phyloP scores from a whole-genome alignment of 2,797 vertebrate species.

The Philypnodon macrostomus region DNA sequence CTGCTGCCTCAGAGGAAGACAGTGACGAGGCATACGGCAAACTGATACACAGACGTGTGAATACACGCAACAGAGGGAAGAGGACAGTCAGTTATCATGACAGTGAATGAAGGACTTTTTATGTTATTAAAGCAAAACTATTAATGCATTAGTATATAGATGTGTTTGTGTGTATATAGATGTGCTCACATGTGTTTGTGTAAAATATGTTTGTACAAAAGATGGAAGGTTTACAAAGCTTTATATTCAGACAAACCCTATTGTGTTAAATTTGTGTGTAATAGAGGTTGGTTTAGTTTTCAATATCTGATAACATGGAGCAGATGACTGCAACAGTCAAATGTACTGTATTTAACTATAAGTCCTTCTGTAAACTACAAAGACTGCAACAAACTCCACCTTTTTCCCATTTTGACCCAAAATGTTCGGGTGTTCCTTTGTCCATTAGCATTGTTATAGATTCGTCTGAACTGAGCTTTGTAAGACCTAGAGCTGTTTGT shows the following conservation, averaged over 20 bases:
- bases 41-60: conserved; percentile 54
- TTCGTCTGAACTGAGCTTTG: too few species aligned
- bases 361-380: too few species aligned
- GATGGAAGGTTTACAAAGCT: not conserved
- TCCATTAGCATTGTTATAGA: too few species aligned
- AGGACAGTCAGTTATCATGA: conserved; percentile 75
- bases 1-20: conserved; percentile 52
- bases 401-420: too few species aligned
- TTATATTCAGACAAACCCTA: not conserved
- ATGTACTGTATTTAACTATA: not conserved
- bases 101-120: conserved; percentile 71
- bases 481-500: not conserved
- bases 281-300: not conserved
- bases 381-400: too few species aligned
- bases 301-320: not conserved
- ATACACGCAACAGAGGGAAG: conserved; percentile 77
- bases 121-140: not conserved
- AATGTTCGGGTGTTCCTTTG: too few species aligned
- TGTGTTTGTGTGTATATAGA: not conserved
- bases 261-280: not conserved
- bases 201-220: not conserved
- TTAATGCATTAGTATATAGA: not conserved
- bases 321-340: not conserved
- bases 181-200: not conserved
- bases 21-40: conserved; percentile 57